Evolutionary conservation across 2,888 invertebrate genomes (phyloP).

Genomic region (Gymnoscelis rufifasciata): DNA sequence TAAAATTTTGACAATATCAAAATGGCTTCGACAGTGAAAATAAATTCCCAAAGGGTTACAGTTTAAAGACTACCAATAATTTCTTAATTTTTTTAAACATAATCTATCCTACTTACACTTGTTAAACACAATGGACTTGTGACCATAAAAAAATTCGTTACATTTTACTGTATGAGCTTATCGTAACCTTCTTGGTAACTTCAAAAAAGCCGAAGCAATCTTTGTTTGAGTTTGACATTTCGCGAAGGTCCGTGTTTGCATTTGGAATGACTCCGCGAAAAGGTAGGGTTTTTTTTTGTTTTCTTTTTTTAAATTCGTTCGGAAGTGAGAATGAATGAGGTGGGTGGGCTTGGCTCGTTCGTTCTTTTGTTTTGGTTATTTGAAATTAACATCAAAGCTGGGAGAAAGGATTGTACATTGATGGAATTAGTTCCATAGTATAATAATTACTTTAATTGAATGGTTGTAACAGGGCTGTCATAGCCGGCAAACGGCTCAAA

Average conservation of each 20-base stretch:
- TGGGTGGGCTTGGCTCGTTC: constrained; percentile 40
- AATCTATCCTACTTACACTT: too few species aligned
- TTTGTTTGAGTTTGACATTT: constrained; percentile 26
- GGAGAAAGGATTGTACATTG: too few species aligned
- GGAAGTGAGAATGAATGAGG: constrained; percentile 40
- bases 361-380: constrained; percentile 1
- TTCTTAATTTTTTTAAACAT: too few species aligned
- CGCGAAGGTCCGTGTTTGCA: constrained; percentile 37
- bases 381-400: not conserved
- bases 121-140: too few species aligned
- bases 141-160: not conserved
- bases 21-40: too few species aligned
- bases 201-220: constrained; percentile 19
- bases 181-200: constrained; percentile 8
- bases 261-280: constrained; percentile 33
- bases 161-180: constrained; percentile 6
- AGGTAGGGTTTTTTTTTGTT: constrained; percentile 10
- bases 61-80: too few species aligned
- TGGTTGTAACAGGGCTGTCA: too few species aligned
- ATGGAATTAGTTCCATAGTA: too few species aligned
- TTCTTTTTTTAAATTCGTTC: constrained; percentile 16
- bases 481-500: too few species aligned
- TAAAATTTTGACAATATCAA: too few species aligned
- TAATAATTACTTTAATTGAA: too few species aligned
- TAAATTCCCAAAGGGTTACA: too few species aligned